Percentiles rank a stretch among this genome's conserved stretches.
phyloP scores from a whole-genome alignment of 1,140 invertebrate genomes.

The Drosophila ogumai region DNA sequence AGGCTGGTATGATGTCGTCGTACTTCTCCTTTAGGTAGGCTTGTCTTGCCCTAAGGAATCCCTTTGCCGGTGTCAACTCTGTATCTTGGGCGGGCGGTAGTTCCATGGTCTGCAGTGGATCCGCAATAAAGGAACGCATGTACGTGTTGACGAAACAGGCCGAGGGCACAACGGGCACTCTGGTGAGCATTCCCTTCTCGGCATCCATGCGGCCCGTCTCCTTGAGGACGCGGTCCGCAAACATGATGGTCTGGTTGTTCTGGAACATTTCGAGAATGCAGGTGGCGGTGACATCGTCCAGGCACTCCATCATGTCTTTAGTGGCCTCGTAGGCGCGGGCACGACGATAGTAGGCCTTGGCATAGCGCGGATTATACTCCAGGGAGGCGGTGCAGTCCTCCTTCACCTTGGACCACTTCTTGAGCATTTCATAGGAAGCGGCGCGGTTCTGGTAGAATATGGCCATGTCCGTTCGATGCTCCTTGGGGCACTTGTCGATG shows the following conservation, averaged over 20 bases:
- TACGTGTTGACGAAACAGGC: constrained; percentile 94
- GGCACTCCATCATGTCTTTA: constrained; percentile 90
- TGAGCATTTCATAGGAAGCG: constrained; percentile 96
- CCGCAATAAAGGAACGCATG: constrained; percentile 93
- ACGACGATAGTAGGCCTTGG: constrained; percentile 94
- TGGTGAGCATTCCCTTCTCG: constrained; percentile 88
- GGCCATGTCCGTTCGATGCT: constrained; percentile 90
- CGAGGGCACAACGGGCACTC: constrained; percentile 91
- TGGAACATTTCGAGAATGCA: constrained; percentile 96
- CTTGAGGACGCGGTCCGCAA: constrained; percentile 95
- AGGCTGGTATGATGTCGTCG: constrained; percentile 91
- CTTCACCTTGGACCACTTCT: constrained; percentile 93
- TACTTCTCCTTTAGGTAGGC: constrained; percentile 90
- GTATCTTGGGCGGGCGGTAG: constrained; percentile 51
- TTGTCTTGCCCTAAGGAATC: constrained; percentile 88
- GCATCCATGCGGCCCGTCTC: constrained; percentile 90
- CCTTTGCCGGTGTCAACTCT: constrained; percentile 84
- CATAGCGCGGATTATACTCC: constrained; percentile 93
- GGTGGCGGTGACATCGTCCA: constrained; percentile 96
- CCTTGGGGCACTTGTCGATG: constrained; percentile 92
- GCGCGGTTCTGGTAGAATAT: constrained; percentile 98
- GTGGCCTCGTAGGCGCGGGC: constrained; percentile 93
- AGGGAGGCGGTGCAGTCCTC: constrained; percentile 95
- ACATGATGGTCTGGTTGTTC: constrained; percentile 90
- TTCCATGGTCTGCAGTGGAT: constrained; percentile 87